Evolutionary conservation across 2,888 invertebrate species (phyloP), one percentile per base, ranked within the genome.

Genomic region (Vesta saturnalis): DNA sequence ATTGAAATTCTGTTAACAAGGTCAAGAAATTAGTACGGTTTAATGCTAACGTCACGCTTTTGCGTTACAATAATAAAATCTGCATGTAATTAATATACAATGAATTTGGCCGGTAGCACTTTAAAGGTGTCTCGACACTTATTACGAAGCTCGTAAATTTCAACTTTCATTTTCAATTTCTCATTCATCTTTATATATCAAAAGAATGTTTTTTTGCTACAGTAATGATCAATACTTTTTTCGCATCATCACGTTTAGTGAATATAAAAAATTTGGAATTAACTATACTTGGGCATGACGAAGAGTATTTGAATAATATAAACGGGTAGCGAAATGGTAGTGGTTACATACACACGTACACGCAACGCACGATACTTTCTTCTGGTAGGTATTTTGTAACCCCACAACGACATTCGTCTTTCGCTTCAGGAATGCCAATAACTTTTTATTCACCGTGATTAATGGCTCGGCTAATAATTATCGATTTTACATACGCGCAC

Each of bases 391-490:
- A 39, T 54, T 54, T n/a, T 19, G 52, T 52, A 52, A 52, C 55
- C 60, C 52, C 62, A 52, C 64, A 49, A 52, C 60, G 46, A 64
- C 64, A 68, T 68, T 68, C 64, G 60, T 68, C 64, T 68, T 68
- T 68, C 60, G 56, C 64, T 57, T 43, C 60, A 55, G 60, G 64
- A 67, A 67, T 63, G 63, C 60, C 64, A 64, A 68, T 64, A 68
- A 64, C 68, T 68, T 64, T 68, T 64, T 62, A 65, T 62, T 67
- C 58, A 22, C 16, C 57, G 65, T 65, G 65, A 65, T 65, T 65
- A 65, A 65, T 65, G 65, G 65, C 54, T 60, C 65, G 65, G 30
- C 65, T 65, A 60, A 65, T 59, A 65, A 55, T 65, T 65, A 65
- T 65, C 54, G 65, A 65, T 65, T 60, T 64, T 60, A 54, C 56